Evolutionary conservation across 30 jellyfish, hydroid and myxozoan genomes (phyloP), one percentile per base, ranked within the genome.

Genomic region (Catostylus mosaicus): DNA sequence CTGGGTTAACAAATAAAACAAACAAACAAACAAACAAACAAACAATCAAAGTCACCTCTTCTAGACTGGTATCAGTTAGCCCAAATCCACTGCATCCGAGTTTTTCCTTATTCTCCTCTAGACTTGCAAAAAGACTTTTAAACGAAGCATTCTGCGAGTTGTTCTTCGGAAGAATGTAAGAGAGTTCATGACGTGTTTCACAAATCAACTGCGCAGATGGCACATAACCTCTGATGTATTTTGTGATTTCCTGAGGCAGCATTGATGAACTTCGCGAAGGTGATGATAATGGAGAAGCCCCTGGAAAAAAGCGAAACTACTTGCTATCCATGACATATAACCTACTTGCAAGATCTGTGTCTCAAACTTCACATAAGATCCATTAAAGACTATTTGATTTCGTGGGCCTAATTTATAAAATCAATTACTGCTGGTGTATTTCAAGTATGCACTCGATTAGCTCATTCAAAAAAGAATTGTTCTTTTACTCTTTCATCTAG

Each of bases 161-260:
- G n/a, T 77, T 93, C 67, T 93, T 87, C 11, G 98, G 98, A 0
- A 93, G 73, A 23, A 93, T 93, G 77, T 73, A 93, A 0, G 98
- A 86, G 56, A 93, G 29, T 72, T 93, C 98, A 30, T 86, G 91
- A n/a, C 63, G 84, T 10, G 98, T 86, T 69, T 93, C 96, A 37
- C 98, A 93, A 63, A 93, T 76, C 77, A 86, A 64, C 61, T 93
- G 98, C 6, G 98, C 97, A 47, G 96, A 45, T 59, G 98, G 97
- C 20, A 87, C 91, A 54, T 19, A 86, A 0, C 78, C 82, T 67
- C 87, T 52, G 67, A 93, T 86, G 83, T 86, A 93, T n/a, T 75
- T 54, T 60, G 97, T 93, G 26, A 93, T 65, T 7, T 87, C 96
- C 36, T 84, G 85, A 10, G 79, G 61, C 61, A 67, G 61, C 71